These are phyloP conservation scores for Aurelia coerulea DNA, from an alignment of 30 jellyfish, hydroid and myxozoan species.

Conservation along the genomic window DNA sequence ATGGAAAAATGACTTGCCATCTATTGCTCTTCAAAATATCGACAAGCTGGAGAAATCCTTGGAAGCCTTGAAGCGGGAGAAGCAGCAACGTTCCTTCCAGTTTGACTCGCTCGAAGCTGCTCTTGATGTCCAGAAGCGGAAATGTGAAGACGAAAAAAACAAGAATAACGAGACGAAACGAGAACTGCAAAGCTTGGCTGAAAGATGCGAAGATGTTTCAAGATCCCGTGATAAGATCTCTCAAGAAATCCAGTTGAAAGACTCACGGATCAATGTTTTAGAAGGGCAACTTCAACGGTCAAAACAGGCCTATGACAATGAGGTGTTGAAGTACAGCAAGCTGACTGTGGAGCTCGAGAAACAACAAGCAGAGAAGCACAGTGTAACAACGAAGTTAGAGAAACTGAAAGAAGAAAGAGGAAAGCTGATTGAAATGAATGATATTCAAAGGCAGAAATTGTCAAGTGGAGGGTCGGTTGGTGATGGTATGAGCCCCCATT, in stretches of 20 bases:
- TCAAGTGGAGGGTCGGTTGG: conserved; percentile 60
- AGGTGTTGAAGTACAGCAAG: conserved; percentile 25
- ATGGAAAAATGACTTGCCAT: conserved; percentile 85
- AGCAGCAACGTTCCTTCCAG: conserved; percentile 74
- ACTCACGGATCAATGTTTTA: conserved; percentile 65
- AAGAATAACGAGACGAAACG: conserved; percentile 38
- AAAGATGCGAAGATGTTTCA: conserved; percentile 38
- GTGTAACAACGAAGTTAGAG: conserved; percentile 25
- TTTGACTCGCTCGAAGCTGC: conserved; percentile 84
- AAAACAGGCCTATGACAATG: conserved; percentile 58
- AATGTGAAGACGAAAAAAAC: conserved; percentile 78
- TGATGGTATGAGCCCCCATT: conserved; percentile 23
- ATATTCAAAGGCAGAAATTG: conserved; percentile 60
- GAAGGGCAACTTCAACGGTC: conserved; percentile 75
- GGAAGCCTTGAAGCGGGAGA: conserved; percentile 79
- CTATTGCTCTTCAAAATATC: conserved; percentile 75
- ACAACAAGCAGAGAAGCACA: conserved; percentile 49
- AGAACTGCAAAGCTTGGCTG: conserved; percentile 72
- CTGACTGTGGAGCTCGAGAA: conserved; percentile 41
- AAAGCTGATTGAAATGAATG: conserved; percentile 55
- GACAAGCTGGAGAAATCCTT: conserved; percentile 70
- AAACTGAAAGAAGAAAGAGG: conserved; percentile 46
- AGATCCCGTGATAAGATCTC: conserved; percentile 64
- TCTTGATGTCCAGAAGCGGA: conserved; percentile 73
- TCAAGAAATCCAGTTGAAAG: conserved; percentile 85